Percentiles rank a stretch among this genome's conserved stretches.
Evolutionary conservation across 53 echinoderm and acorn worm genomes (phyloP).

Genomic region (Holothuria leucospilota): DNA sequence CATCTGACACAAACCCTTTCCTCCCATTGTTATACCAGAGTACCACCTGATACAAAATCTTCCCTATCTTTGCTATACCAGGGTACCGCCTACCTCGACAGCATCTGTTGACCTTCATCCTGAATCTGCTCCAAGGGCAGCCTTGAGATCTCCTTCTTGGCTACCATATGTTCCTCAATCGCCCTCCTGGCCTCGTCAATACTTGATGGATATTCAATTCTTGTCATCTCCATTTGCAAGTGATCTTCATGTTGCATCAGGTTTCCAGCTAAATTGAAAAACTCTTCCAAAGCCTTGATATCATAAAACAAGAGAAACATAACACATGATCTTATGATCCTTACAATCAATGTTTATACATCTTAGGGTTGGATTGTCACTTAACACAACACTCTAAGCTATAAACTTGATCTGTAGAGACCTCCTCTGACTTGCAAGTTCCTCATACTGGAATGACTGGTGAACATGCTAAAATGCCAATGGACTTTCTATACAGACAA

Average conservation of each 20-base stretch:
- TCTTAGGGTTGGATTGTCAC: neutral
- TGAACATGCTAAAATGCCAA: too few relatives aligned
- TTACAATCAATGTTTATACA: neutral
- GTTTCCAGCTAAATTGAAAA: constrained; percentile 82
- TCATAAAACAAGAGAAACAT: neutral
- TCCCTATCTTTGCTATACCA: too few relatives aligned
- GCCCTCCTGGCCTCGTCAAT: constrained; percentile 77
- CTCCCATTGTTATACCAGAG: too few relatives aligned
- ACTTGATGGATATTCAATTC: constrained; percentile 77
- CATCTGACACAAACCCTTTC: too few relatives aligned
- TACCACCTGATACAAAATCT: too few relatives aligned
- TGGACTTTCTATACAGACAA: too few relatives aligned
- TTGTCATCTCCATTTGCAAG: constrained; percentile 83
- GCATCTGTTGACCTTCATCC: constrained; percentile 91
- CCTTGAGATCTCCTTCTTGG: constrained; percentile 74
- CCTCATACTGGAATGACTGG: too few relatives aligned
- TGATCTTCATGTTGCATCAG: constrained; percentile 94
- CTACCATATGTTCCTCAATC: constrained; percentile 85
- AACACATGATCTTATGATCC: neutral
- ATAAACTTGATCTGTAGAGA: too few relatives aligned
- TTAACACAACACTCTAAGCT: too few relatives aligned
- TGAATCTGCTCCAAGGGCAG: constrained; percentile 94
- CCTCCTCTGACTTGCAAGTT: too few relatives aligned
- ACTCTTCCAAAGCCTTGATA: constrained; percentile 90
- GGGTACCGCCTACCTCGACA: constrained; percentile 67